Evolutionary conservation across 64 coral and sea anemone genomes (phyloP).

Genomic region (Stichodactyla mertensii): DNA sequence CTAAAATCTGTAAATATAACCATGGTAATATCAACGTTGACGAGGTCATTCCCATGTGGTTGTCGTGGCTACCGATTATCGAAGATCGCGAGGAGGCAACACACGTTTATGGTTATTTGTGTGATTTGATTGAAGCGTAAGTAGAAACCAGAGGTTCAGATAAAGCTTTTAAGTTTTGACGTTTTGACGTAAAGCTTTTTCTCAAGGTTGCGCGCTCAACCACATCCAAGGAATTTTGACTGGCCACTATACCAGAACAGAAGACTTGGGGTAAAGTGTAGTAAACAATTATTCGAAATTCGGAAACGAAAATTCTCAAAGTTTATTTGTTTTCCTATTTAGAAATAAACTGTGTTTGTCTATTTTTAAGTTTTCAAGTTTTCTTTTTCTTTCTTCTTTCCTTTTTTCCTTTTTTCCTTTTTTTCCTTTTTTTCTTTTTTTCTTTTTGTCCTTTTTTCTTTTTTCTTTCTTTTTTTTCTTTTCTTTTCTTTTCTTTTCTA

Average conservation of each 20-base stretch:
- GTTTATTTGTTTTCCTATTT: not conserved
- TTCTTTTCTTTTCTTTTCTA: no score
- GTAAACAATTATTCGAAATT: no score
- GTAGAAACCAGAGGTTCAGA: not conserved
- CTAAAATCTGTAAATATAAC: conserved; percentile 99
- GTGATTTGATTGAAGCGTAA: conserved; percentile 89
- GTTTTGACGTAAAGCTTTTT: no score
- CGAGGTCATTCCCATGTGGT: conserved; percentile 74
- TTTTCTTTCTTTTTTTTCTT: no score
- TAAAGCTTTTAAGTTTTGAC: not conserved
- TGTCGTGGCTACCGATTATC: conserved; percentile 86
- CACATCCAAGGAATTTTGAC: no score
- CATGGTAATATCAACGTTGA: conserved; percentile 91
- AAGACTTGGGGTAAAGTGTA: no score
- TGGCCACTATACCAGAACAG: no score
- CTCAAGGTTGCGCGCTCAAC: no score
- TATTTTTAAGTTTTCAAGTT: not conserved
- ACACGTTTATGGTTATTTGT: conserved; percentile 95
- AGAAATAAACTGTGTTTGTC: not conserved
- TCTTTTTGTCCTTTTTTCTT: no score
- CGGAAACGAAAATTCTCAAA: no score
- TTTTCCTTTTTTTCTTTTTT: not conserved
- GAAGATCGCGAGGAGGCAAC: conserved; percentile 98
- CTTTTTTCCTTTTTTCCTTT: not conserved
- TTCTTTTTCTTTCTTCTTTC: not conserved